Evolutionary conservation across 2,797 vertebrate genomes (phyloP).

Genomic region (Pteronotus mesoamericanus): DNA sequence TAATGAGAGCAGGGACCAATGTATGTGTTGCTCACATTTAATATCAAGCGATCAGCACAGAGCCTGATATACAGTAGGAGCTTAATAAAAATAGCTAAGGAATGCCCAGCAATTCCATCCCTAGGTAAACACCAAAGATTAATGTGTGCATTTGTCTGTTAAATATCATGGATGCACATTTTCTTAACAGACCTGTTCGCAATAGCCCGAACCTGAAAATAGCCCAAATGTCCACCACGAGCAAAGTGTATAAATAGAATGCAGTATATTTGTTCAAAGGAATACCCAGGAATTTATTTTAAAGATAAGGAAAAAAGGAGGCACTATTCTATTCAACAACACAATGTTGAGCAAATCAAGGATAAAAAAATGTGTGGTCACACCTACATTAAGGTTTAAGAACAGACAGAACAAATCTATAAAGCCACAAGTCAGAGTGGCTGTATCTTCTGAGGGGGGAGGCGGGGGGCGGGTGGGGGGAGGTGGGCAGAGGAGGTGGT

Average conservation of each 20-base stretch:
- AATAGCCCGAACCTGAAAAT: neutral
- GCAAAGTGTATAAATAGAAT: neutral
- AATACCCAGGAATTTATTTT: neutral
- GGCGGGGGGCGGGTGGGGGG: too few species aligned
- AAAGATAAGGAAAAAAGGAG: neutral
- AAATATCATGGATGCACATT: neutral
- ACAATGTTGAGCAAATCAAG: neutral
- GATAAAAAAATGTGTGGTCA: neutral
- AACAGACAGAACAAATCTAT: neutral
- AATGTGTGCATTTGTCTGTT: neutral
- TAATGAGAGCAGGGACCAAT: neutral
- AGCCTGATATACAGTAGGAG: neutral
- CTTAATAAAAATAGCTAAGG: neutral
- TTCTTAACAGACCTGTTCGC: neutral
- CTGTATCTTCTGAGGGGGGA: neutral
- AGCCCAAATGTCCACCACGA: neutral
- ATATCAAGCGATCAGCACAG: neutral
- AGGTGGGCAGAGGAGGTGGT: accelerated
- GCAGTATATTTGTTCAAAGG: neutral
- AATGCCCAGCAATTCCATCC: neutral
- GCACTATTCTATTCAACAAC: neutral
- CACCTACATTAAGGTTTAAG: neutral
- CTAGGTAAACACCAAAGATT: neutral
- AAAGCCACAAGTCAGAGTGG: neutral
- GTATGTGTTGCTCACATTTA: neutral